Percentiles rank a stretch among this genome's conserved stretches.
Evolutionary conservation across 2,888 invertebrate species (phyloP).

Genomic region (Belgica antarctica): DNA sequence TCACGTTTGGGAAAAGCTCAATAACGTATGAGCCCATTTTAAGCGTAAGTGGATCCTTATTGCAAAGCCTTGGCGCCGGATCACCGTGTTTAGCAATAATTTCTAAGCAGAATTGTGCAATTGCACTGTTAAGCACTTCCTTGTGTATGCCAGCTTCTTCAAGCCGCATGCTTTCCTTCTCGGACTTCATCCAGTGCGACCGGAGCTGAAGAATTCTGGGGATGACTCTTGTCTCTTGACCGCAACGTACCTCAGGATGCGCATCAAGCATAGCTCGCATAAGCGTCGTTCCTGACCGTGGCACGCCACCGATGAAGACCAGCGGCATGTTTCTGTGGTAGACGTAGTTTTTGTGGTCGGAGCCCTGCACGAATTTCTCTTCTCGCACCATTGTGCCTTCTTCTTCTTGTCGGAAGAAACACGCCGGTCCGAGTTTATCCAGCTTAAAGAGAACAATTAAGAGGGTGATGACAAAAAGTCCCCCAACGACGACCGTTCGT

Average conservation of each 20-base stretch:
- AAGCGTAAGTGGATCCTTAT: slow-evolving; percentile 97
- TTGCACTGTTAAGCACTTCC: slow-evolving; percentile 89
- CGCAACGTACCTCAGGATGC: slow-evolving; percentile 93
- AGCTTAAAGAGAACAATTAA: slow-evolving; percentile 53
- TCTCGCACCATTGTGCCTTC: slow-evolving; percentile 52
- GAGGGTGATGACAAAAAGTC: slow-evolving; percentile 17
- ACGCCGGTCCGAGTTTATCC: slow-evolving; percentile 50
- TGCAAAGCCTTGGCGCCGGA: slow-evolving; percentile 91
- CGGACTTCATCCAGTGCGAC: slow-evolving; percentile 92
- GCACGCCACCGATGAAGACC: slow-evolving; percentile 97
- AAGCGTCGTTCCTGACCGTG: slow-evolving; percentile 94
- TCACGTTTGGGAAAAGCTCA: slow-evolving; percentile 86
- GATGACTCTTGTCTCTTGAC: slow-evolving; percentile 95
- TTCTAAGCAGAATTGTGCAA: slow-evolving; percentile 94
- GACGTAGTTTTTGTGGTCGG: slow-evolving; percentile 65
- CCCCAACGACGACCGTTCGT: slow-evolving; percentile 25
- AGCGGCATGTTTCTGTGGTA: slow-evolving; percentile 88
- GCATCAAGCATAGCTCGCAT: slow-evolving; percentile 98
- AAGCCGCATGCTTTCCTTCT: slow-evolving; percentile 84
- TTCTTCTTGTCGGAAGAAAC: slow-evolving; percentile 53
- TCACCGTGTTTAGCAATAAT: slow-evolving; percentile 95
- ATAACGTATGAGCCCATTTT: slow-evolving; percentile 95
- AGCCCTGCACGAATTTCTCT: slow-evolving; percentile 63
- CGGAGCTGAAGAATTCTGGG: slow-evolving; percentile 93
- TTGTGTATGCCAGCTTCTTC: slow-evolving; percentile 93